Percentiles rank a stretch among this genome's conserved stretches.
Conservation (phyloP, 2,888 invertebrate species). For the Lydus trimaculatus region DNA sequence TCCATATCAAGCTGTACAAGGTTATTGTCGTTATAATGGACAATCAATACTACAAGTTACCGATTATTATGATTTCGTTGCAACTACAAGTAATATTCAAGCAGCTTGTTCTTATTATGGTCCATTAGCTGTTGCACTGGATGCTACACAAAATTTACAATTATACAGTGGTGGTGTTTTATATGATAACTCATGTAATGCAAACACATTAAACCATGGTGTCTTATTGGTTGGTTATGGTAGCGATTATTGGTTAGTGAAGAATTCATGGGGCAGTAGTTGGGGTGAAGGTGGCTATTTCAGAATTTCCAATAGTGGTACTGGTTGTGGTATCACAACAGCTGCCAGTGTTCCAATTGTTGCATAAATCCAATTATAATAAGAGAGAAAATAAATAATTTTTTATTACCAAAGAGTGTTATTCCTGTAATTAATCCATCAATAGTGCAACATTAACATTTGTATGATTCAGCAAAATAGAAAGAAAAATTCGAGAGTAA, state of each 20-base stretch:
- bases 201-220: too few species aligned
- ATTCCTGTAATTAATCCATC: too few species aligned
- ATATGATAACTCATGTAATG: too few species aligned
- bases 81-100: conserved; percentile 75
- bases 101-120: conserved; percentile 81
- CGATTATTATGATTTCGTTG: conserved; percentile 75
- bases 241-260: conserved; percentile 70
- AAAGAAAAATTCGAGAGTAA: too few species aligned
- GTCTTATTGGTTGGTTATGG: conserved; percentile 82
- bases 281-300: conserved; percentile 48
- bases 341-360: conserved; percentile 13
- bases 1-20: conserved; percentile 60
- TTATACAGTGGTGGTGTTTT: conserved; percentile 53
- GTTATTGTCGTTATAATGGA: conserved; percentile 30
- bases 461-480: too few species aligned
- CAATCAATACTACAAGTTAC: conserved; percentile 48
- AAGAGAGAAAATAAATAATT: too few species aligned
- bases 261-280: conserved; percentile 68
- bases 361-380: neutral
- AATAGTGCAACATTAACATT: too few species aligned
- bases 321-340: conserved; percentile 13
- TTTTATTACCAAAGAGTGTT: too few species aligned
- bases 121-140: conserved; percentile 87
- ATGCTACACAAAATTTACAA: conserved; percentile 83
- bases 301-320: neutral